Evolutionary conservation across 2,113 vertebrate genomes (phyloP).

Genomic region (Lepisosteus osseus): DNA sequence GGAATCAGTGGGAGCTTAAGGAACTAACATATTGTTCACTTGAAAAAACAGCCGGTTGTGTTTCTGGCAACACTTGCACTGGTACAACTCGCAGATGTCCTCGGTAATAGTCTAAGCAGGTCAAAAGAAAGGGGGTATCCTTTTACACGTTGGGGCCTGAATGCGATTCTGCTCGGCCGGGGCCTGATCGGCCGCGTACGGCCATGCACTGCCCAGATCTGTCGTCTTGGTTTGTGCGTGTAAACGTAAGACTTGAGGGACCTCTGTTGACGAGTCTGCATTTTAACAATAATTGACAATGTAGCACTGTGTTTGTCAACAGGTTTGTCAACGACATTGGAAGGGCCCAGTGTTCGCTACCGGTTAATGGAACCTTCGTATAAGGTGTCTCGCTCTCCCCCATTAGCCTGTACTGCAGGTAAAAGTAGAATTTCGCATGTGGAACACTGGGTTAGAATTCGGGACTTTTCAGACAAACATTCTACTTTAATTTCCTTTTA

Average conservation of each 20-base stretch:
- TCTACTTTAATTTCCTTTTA: too few species aligned
- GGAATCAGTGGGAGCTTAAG: conserved; percentile 47
- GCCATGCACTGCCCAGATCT: conserved; percentile 34
- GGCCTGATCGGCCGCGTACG: conserved; percentile 33
- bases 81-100: conserved; percentile 62
- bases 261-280: conserved; percentile 30
- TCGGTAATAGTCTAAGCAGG: conserved; percentile 63
- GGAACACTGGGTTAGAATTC: too few species aligned
- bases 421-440: too few species aligned
- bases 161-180: conserved; percentile 49
- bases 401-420: too few species aligned
- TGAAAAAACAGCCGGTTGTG: conserved; percentile 51
- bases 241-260: conserved; percentile 15
- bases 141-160: conserved; percentile 52
- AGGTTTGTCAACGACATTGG: conserved; percentile 34
- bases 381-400: too few species aligned
- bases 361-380: too few species aligned
- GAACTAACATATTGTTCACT: conserved; percentile 61
- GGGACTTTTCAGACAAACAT: too few species aligned
- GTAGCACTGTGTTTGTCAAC: conserved; percentile 42
- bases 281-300: conserved; percentile 38
- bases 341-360: conserved; percentile 4
- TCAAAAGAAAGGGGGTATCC: conserved; percentile 59
- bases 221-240: conserved; percentile 38
- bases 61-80: conserved; percentile 63